These are phyloP conservation scores for Sciurus vulgaris DNA, from an alignment of 2,797 vertebrate genomes.

Conservation along the genomic window DNA sequence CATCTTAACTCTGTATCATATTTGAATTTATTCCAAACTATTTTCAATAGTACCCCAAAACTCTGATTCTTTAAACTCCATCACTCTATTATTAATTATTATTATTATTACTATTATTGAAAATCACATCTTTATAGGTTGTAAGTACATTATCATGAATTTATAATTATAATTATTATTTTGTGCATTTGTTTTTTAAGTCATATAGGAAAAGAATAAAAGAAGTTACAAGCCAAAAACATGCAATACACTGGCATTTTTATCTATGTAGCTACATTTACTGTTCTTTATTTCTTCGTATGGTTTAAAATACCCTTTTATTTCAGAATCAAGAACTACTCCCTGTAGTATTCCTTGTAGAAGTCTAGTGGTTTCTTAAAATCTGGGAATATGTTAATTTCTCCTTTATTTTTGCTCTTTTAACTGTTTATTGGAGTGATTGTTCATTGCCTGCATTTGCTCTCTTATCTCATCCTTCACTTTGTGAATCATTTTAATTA, in stretches of 20 bases:
- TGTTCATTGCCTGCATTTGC: too few relatives aligned
- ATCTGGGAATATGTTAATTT: background rate
- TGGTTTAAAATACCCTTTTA: background rate
- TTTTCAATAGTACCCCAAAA: background rate
- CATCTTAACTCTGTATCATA: background rate
- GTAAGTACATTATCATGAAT: background rate
- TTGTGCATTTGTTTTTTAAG: background rate
- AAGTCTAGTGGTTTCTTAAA: background rate
- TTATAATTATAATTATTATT: background rate
- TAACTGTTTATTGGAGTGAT: too few relatives aligned
- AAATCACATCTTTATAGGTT: background rate
- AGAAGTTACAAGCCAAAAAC: background rate
- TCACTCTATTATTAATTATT: background rate
- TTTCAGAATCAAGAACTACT: too few relatives aligned
- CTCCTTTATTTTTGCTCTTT: background rate
- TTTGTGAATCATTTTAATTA: too few relatives aligned
- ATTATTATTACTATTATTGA: background rate
- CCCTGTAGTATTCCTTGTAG: background rate
- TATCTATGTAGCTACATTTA: background rate
- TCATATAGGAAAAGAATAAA: background rate
- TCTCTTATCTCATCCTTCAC: too few relatives aligned
- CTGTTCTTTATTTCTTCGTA: background rate
- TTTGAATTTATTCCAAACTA: background rate
- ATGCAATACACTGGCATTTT: background rate
- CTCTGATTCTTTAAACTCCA: background rate